Base-by-base conservation (phyloP, 1,140 invertebrate species). In the Cotesia chilonis region DNA sequence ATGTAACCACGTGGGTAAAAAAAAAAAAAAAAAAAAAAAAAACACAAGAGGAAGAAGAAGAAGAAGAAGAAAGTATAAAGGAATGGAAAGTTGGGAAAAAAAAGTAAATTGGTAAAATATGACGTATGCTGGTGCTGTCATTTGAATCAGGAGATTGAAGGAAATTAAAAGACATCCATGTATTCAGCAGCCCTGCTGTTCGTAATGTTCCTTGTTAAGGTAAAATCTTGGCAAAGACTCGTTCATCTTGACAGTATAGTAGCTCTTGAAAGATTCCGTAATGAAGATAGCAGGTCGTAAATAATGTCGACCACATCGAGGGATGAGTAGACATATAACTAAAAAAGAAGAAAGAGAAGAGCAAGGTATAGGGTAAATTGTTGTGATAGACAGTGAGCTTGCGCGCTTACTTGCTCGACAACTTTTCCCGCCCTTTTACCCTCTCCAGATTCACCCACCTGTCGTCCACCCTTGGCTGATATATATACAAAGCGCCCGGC, bases 341-440 rank as follows among this genome's bases (percentile, higher is more conserved):
- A 14, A 55, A 17, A 28, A 20, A 36, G 17, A 35, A 4, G 28
- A 36, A 60, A 10, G 20, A 4, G 7, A 36, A 35, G 7, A 60
- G 20, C 20, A 6, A 57, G n/a, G 4, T 57, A 12, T 57, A 57
- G 41, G 41, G 28, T 60, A 60, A 12, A 60, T 20, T 60, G 61
- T 10, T 12, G 35, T 12, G 61, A n/a, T 37, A n/a, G 61, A n/a
- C 10, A n/a, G 54, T 14, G 61, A 35, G 61, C 36, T 12, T 41
- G 28, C 35, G 10, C 41, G 28, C 17, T 66, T 28, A n/a, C 20
- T 10, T 20, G 7, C 28, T 9, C 59, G 14, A 2, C 1, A 20
- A 36, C 59, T 60, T 60, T 60, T 60, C 59, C 59, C 64, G 64
- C 64, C 36, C 41, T 66, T 66, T 66, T 66, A 38, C 64, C 20